A percentile compares a stretch with the other conserved stretches of the same genome.
Conservation (phyloP, 2,888 invertebrate genomes). For the Homarus gammarus region DNA sequence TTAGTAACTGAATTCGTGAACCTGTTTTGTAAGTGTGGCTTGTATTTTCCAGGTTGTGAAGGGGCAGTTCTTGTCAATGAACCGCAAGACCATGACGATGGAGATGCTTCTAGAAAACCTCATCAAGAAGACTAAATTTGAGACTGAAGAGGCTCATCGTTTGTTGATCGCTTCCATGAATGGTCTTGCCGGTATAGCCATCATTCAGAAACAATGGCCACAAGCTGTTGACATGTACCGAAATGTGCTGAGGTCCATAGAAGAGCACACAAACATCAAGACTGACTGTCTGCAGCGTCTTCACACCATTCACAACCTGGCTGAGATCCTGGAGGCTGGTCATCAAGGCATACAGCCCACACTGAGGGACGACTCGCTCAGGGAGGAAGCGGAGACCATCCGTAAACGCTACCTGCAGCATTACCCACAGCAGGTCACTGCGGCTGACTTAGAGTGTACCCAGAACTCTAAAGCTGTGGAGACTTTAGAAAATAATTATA, state of each 20-base stretch:
- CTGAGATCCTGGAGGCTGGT: constrained; percentile 81
- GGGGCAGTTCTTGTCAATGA: constrained; percentile 82
- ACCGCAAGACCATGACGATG: constrained; percentile 83
- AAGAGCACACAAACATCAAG: constrained; percentile 80
- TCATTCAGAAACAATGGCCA: constrained; percentile 82
- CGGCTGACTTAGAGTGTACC: constrained; percentile 38
- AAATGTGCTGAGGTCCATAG: constrained; percentile 78
- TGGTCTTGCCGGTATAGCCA: constrained; percentile 84
- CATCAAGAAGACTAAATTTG: constrained; percentile 83
- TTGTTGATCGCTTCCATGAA: constrained; percentile 84
- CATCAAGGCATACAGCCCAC: constrained; percentile 81
- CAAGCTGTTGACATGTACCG: constrained; percentile 84
- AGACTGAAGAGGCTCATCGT: constrained; percentile 84
- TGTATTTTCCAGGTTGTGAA: constrained; percentile 79
- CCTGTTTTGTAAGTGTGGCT: too few relatives aligned
- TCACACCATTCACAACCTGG: constrained; percentile 85
- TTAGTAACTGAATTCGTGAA: too few relatives aligned
- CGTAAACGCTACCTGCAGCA: constrained; percentile 66
- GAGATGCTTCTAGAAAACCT: constrained; percentile 85
- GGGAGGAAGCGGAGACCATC: constrained; percentile 80
- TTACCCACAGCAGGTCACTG: constrained; percentile 63
- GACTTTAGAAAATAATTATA: constrained; percentile 41
- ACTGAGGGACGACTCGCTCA: constrained; percentile 81
- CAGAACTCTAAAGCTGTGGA: constrained; percentile 42
- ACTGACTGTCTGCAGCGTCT: constrained; percentile 85